Conservation (phyloP, 2,888 invertebrate genomes). For the Serripes groenlandicus region DNA sequence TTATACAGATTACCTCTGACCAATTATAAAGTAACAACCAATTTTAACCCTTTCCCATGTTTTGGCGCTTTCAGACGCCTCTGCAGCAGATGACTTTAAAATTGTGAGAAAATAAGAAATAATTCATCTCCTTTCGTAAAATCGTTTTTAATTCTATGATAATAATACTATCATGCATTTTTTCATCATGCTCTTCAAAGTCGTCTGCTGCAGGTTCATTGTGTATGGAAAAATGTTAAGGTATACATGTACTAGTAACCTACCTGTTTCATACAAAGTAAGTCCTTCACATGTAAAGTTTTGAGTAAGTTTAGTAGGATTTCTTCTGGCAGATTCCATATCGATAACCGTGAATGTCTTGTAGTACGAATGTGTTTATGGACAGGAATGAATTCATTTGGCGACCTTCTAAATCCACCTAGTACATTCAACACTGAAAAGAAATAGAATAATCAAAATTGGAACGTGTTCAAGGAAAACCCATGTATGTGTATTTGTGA, state of each 20-base stretch:
- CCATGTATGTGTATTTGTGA: no score
- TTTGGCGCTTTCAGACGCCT: no score
- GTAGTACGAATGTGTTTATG: conserved; percentile 73
- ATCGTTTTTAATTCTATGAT: neutral
- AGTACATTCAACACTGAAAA: conserved; percentile 75
- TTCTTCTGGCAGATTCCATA: conserved; percentile 84
- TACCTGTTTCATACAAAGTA: conserved; percentile 81
- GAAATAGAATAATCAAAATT: conserved; percentile 8
- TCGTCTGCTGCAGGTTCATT: no score
- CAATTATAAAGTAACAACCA: no score
- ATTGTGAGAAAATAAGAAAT: no score
- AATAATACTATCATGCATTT: neutral
- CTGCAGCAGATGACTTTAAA: no score
- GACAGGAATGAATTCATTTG: conserved; percentile 77
- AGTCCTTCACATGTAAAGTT: conserved; percentile 81
- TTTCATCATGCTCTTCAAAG: no score
- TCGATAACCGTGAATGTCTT: conserved; percentile 74
- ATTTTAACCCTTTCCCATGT: no score
- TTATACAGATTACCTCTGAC: no score
- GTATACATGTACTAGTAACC: conserved; percentile 1
- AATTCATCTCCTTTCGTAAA: neutral
- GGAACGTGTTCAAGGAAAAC: no score
- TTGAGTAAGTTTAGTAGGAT: conserved; percentile 79
- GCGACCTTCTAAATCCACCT: conserved; percentile 71
- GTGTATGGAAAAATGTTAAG: no score